phyloP scores from a whole-genome alignment of 2,888 invertebrate species.

The Orthonychiurus folsomi region DNA sequence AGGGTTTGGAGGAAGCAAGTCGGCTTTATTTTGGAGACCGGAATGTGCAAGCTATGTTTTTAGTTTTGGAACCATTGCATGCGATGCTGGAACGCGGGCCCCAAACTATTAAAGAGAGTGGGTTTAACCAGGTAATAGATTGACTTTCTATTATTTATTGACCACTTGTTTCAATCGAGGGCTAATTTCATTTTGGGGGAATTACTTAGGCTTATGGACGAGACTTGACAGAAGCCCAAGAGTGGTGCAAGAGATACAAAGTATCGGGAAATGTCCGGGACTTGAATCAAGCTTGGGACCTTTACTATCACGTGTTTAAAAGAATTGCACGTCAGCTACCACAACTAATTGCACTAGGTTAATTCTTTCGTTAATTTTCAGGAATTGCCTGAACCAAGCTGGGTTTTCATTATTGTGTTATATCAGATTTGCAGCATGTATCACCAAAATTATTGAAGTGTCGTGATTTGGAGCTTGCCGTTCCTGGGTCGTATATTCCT shows the following conservation, averaged over 20 bases:
- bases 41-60: slow-evolving; percentile 93
- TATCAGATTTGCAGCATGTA: slow-evolving; percentile 93
- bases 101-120: slow-evolving; percentile 90
- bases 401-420: too few relatives aligned
- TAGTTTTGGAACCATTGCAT: slow-evolving; percentile 87
- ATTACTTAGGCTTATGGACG: slow-evolving; percentile 76
- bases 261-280: slow-evolving; percentile 78
- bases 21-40: slow-evolving; percentile 90
- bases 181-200: too few relatives aligned
- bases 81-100: slow-evolving; percentile 88
- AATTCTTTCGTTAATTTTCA: not conserved
- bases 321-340: slow-evolving; percentile 92
- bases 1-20: slow-evolving; percentile 58
- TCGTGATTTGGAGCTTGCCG: slow-evolving; percentile 87
- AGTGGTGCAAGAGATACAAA: slow-evolving; percentile 87
- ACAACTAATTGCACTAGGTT: slow-evolving; percentile 73
- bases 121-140: slow-evolving; percentile 69
- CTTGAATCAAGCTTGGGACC: slow-evolving; percentile 96
- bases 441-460: slow-evolving; percentile 83
- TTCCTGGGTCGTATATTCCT: slow-evolving; percentile 95
- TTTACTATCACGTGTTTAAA: slow-evolving; percentile 97
- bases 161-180: too few relatives aligned
- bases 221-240: slow-evolving; percentile 86
- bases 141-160: not conserved
- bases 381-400: not conserved